These are phyloP conservation scores for Petrocephalus zakoni DNA, from an alignment of 2,113 vertebrate species.

Conservation along the genomic window DNA sequence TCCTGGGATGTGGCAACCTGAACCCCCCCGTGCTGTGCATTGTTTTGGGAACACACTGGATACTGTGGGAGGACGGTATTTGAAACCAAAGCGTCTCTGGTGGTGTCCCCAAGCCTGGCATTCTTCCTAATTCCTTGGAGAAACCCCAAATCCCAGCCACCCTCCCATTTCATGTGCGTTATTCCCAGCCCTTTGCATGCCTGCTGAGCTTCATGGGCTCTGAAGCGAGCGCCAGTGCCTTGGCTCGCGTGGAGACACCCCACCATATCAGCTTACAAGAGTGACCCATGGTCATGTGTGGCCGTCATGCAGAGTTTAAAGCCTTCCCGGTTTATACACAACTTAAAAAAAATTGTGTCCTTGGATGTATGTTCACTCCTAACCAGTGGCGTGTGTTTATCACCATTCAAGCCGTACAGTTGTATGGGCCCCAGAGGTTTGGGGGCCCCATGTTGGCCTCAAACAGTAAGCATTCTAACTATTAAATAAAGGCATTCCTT, in stretches of 20 bases:
- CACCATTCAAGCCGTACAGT: background rate
- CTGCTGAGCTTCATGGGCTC: background rate
- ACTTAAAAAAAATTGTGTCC: background rate
- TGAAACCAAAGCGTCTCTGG: background rate
- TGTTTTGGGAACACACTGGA: background rate
- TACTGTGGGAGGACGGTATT: background rate
- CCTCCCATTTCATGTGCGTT: background rate
- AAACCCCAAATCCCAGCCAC: background rate
- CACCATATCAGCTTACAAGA: background rate
- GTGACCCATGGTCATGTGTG: background rate
- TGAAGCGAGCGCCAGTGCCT: background rate
- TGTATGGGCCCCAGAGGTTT: background rate
- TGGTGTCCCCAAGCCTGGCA: background rate
- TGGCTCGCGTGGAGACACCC: background rate
- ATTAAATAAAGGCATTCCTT: background rate
- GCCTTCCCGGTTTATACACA: background rate
- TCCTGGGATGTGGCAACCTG: constrained; percentile 14
- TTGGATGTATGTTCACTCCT: background rate
- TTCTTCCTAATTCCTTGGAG: background rate
- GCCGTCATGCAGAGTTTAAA: background rate
- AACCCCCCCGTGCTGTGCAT: background rate
- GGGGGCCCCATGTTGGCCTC: background rate
- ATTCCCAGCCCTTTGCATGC: background rate
- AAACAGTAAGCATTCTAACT: background rate
- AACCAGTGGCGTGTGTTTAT: background rate